phyloP scores from a whole-genome alignment of 2,888 invertebrate genomes.

The Branchipolynoe longqiensis region DNA sequence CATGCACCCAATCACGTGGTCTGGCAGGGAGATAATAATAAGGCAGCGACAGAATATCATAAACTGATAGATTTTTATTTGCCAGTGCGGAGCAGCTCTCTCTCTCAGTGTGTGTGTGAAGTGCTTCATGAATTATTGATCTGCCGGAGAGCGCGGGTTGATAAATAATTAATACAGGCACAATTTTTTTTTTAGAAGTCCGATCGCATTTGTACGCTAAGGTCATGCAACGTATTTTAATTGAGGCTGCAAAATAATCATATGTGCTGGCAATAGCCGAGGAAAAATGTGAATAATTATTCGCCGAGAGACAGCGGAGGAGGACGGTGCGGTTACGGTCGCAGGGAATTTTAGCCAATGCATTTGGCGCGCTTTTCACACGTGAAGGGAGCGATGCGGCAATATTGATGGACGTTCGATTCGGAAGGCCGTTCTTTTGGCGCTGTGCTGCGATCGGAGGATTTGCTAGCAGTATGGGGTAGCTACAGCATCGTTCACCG shows the following conservation, averaged over 20 bases:
- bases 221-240: constrained; percentile 56
- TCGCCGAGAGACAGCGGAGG: constrained; percentile 36
- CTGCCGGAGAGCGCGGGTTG: constrained; percentile 46
- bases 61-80: constrained; percentile 62
- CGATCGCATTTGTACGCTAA: constrained; percentile 38
- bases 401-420: constrained; percentile 58
- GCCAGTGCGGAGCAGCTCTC: constrained; percentile 56
- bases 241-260: constrained; percentile 60
- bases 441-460: constrained; percentile 18
- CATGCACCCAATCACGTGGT: constrained; percentile 59
- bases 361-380: constrained; percentile 64
- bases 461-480: constrained; percentile 43
- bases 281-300: constrained; percentile 56
- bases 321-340: constrained; percentile 51
- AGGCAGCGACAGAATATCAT: constrained; percentile 60
- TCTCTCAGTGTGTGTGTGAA: constrained; percentile 33
- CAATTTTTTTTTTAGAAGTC: constrained; percentile 59
- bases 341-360: constrained; percentile 57
- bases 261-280: constrained; percentile 47
- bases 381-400: constrained; percentile 51
- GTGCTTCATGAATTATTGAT: constrained; percentile 60
- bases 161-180: constrained; percentile 62
- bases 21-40: constrained; percentile 54
- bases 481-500: constrained; percentile 47
- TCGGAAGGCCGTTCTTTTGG: constrained; percentile 44